Conservation (phyloP, 2,888 invertebrate species). For the Eilema sororculum region DNA sequence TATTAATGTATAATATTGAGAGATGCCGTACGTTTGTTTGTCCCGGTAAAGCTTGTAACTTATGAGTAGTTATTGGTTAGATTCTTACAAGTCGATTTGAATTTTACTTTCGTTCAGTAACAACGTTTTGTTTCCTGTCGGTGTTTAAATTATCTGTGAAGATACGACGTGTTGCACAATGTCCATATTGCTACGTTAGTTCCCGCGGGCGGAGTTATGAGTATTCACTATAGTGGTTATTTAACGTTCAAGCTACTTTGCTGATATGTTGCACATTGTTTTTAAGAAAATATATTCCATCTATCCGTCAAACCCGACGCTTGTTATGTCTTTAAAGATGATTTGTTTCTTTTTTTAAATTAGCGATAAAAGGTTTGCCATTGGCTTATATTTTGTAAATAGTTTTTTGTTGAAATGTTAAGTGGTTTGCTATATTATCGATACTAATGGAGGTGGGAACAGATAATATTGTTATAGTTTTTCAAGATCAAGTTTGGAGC, state of each 20-base stretch:
- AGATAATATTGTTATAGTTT: conserved; percentile 34
- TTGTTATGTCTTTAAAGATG: conserved; percentile 38
- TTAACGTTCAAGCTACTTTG: conserved; percentile 27
- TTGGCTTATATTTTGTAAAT: conserved; percentile 43
- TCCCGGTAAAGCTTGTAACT: conserved; percentile 27
- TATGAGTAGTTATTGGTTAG: conserved; percentile 19
- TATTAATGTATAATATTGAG: conserved; percentile 42
- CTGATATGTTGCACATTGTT: conserved; percentile 51
- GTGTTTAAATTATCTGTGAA: conserved; percentile 28
- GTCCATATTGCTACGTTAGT: conserved; percentile 15
- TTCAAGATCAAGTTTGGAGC: conserved; percentile 45
- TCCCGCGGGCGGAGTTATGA: conserved; percentile 28
- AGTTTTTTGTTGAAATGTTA: conserved; percentile 45
- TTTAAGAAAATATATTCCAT: conserved; percentile 49
- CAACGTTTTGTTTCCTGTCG: conserved; percentile 32
- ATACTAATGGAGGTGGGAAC: conserved; percentile 39
- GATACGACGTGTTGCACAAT: conserved; percentile 21
- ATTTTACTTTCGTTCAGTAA: conserved; percentile 14
- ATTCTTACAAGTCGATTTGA: conserved; percentile 13
- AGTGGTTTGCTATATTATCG: conserved; percentile 44
- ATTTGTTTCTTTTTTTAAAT: conserved; percentile 48
- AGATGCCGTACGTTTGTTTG: conserved; percentile 38
- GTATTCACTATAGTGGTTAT: conserved; percentile 43
- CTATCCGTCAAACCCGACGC: conserved; percentile 47
- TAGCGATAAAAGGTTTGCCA: conserved; percentile 53